phyloP scores from a whole-genome alignment of 2,888 invertebrate genomes.

The Nomada fabriciana region DNA sequence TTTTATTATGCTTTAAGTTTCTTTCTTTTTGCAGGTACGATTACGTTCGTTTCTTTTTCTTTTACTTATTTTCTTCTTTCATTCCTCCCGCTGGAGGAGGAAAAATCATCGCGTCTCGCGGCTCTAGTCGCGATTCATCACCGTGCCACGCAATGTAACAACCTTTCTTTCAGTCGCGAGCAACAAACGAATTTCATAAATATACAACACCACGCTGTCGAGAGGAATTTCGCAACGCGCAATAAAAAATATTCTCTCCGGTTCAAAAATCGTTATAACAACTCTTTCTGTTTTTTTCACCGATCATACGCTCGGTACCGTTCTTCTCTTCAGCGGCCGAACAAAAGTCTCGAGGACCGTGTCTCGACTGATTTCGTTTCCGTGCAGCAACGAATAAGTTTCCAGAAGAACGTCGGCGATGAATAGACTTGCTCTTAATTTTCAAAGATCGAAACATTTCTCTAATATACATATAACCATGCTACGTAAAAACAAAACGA shows the following conservation, averaged over 20 bases:
- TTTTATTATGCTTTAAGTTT: conserved; percentile 73
- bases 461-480: not conserved
- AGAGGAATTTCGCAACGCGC: conserved; percentile 38
- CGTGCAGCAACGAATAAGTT: conserved; percentile 36
- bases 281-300: conserved; percentile 7
- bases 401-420: conserved; percentile 21
- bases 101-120: conserved; percentile 8
- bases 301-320: conserved; percentile 7
- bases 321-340: not conserved
- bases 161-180: conserved; percentile 9
- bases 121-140: not conserved
- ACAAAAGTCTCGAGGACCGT: conserved; percentile 4
- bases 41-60: conserved; percentile 54
- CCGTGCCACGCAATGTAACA: not conserved
- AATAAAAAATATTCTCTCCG: conserved; percentile 35
- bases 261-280: conserved; percentile 29
- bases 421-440: not conserved
- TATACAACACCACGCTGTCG: conserved; percentile 39
- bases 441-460: not conserved
- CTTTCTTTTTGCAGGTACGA: conserved; percentile 75
- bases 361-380: conserved; percentile 40
- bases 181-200: conserved; percentile 53
- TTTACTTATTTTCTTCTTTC: conserved; percentile 10
- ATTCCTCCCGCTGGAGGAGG: conserved; percentile 7
- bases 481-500: not conserved